These are phyloP conservation scores for Atlantisia rogersi DNA, from an alignment of 2,113 vertebrate species.

Conservation along the genomic window DNA sequence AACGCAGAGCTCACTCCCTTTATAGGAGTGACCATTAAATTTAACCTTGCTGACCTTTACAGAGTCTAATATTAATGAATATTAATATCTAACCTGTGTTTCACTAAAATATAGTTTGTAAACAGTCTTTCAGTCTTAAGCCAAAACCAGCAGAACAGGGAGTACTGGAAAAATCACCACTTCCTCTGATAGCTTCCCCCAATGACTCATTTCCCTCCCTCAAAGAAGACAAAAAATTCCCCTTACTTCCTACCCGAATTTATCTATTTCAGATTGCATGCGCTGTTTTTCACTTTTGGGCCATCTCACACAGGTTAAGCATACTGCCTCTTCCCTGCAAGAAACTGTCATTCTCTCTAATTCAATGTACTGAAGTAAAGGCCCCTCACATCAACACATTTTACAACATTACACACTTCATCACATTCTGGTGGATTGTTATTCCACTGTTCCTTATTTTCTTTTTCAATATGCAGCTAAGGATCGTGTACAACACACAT, in stretches of 20 bases:
- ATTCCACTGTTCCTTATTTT: not conserved
- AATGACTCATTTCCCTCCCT: not conserved
- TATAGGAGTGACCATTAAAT: not conserved
- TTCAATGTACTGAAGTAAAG: not conserved
- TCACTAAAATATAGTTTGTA: not conserved
- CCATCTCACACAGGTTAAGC: not conserved
- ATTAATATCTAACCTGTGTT: not conserved
- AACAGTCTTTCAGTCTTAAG: not conserved
- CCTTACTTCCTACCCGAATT: not conserved
- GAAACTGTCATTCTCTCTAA: not conserved
- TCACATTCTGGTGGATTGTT: not conserved
- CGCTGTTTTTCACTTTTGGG: not conserved
- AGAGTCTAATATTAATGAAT: not conserved
- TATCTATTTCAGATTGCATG: not conserved
- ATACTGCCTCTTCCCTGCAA: not conserved
- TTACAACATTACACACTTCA: not conserved
- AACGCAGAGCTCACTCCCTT: not conserved
- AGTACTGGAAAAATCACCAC: not conserved
- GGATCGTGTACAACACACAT: not conserved
- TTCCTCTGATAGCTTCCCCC: not conserved
- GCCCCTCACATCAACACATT: not conserved
- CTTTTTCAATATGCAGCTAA: not conserved
- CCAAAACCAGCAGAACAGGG: not conserved
- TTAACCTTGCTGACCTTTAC: not conserved
- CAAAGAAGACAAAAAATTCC: not conserved